A percentile compares a stretch with the other conserved stretches of the same genome.
These are phyloP conservation scores for Trissolcus brochymenae DNA, from an alignment of 2,888 invertebrate species.

Conservation along the genomic window DNA sequence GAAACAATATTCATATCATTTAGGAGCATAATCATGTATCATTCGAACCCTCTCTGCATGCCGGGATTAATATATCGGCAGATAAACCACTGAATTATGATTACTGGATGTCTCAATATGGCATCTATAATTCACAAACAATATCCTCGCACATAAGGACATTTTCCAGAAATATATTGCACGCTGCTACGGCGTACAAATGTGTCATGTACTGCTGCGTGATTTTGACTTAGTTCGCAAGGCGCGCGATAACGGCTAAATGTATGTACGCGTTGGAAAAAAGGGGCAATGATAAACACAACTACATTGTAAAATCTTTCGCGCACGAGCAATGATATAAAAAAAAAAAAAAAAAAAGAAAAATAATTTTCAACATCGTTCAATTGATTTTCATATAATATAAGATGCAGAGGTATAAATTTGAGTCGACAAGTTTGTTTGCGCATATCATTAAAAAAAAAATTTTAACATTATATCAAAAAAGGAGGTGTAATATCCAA, in stretches of 20 bases:
- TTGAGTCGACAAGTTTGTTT: too few relatives aligned
- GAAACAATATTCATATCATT: too few relatives aligned
- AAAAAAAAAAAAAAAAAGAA: too few relatives aligned
- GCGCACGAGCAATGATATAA: too few relatives aligned
- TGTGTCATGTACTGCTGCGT: constrained; percentile 43
- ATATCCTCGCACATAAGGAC: constrained; percentile 43
- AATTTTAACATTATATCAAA: too few relatives aligned
- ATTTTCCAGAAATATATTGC: constrained; percentile 52
- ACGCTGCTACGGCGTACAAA: constrained; percentile 29
- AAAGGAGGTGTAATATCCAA: too few relatives aligned
- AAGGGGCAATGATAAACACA: constrained; percentile 27
- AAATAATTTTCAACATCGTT: not conserved
- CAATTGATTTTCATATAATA: too few relatives aligned
- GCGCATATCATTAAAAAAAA: too few relatives aligned
- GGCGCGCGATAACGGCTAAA: constrained; percentile 47
- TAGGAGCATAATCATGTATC: not conserved
- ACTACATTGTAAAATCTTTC: too few relatives aligned
- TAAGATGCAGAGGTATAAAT: too few relatives aligned
- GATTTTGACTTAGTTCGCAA: constrained; percentile 54
- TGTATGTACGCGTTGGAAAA: constrained; percentile 36
- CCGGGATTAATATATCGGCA: constrained; percentile 43
- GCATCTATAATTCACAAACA: constrained; percentile 52
- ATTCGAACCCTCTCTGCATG: not conserved
- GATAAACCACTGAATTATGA: constrained; percentile 51
- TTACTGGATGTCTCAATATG: constrained; percentile 52